Evolutionary conservation across 37 sponge, comb jelly and placozoan genomes (phyloP).

Genomic region (Eunapius fragilis): DNA sequence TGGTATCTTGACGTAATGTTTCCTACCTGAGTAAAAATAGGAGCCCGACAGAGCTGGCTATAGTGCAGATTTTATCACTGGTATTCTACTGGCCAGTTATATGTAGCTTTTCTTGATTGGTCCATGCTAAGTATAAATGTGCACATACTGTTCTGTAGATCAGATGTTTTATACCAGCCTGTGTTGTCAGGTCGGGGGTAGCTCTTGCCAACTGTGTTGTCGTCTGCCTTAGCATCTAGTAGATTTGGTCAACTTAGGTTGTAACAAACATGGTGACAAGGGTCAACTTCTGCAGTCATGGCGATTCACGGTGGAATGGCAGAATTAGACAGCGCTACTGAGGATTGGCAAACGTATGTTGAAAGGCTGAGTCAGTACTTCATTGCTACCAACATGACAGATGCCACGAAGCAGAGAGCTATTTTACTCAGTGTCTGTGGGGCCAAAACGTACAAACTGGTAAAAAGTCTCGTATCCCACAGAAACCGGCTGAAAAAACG

Average conservation of each 20-base stretch:
- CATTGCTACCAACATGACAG: not conserved
- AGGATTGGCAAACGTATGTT: slow-evolving; percentile 13
- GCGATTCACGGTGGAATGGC: not conserved
- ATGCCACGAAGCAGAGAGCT: not conserved
- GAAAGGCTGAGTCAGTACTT: slow-evolving; percentile 22
- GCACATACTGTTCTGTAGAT: not conserved
- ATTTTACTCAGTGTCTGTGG: not conserved
- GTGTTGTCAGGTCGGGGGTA: not conserved
- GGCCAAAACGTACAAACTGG: not conserved
- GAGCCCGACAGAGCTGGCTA: not conserved
- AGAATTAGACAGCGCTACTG: not conserved
- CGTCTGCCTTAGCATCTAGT: not conserved
- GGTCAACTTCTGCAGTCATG: not conserved
- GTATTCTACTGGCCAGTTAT: not conserved
- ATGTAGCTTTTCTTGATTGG: not conserved
- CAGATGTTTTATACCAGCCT: not conserved
- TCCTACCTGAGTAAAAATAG: not conserved
- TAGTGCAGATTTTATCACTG: not conserved
- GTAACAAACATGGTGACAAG: not conserved
- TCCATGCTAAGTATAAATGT: not conserved
- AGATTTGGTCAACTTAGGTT: not conserved
- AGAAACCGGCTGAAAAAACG: not conserved
- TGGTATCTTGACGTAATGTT: not conserved
- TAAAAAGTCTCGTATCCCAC: not conserved
- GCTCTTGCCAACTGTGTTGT: not conserved